Conservation (phyloP, 1,140 invertebrate genomes). For the Melitaea cinxia region DNA sequence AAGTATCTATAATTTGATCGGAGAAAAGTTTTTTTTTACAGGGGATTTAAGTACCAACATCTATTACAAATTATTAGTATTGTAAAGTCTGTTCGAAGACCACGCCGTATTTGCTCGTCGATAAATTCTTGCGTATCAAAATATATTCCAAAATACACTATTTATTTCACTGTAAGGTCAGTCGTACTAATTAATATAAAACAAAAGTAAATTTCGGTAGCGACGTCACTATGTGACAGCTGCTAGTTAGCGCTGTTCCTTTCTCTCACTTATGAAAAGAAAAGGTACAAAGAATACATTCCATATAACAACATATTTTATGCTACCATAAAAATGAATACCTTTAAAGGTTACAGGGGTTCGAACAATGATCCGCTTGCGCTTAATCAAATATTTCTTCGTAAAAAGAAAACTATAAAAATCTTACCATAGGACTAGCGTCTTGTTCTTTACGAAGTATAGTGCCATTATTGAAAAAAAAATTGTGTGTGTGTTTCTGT, state of each 20-base stretch:
- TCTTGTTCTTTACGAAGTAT: slow-evolving; percentile 38
- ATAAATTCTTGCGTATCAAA: slow-evolving; percentile 75
- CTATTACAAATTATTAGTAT: slow-evolving; percentile 59
- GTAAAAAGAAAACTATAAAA: slow-evolving; percentile 9
- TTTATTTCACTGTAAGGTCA: slow-evolving; percentile 41
- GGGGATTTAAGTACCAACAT: slow-evolving; percentile 63
- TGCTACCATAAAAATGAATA: not conserved
- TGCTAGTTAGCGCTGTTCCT: not conserved
- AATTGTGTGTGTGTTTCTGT: not conserved
- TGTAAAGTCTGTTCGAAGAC: slow-evolving; percentile 21
- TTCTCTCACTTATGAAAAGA: not conserved
- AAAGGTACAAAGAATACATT: no score
- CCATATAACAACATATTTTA: not conserved
- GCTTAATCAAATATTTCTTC: not conserved
- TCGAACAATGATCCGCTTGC: not conserved
- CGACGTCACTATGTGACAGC: not conserved
- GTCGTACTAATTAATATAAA: slow-evolving; percentile 16
- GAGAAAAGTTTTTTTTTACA: slow-evolving; percentile 29
- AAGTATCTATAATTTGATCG: slow-evolving; percentile 30
- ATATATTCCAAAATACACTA: slow-evolving; percentile 70
- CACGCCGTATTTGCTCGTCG: slow-evolving; percentile 39
- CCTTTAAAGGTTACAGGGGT: slow-evolving; percentile 1
- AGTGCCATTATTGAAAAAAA: slow-evolving; percentile 18
- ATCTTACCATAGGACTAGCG: slow-evolving; percentile 54
- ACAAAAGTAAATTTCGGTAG: not conserved